phyloP scores from a whole-genome alignment of 2,113 vertebrate species.

The Cyprinodon variegatus region DNA sequence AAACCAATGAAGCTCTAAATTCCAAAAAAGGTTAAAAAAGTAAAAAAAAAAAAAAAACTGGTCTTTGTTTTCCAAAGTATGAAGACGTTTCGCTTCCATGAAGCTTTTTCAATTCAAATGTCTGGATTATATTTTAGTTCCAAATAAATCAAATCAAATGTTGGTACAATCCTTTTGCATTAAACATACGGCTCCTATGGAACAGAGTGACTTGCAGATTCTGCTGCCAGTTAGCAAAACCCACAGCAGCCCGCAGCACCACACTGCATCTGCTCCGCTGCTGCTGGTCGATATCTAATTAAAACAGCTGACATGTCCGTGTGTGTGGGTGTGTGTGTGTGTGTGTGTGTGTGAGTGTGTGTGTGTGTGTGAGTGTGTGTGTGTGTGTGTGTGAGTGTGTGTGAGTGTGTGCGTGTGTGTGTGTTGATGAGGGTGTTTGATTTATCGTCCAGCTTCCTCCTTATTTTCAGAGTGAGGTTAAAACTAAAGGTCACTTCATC shows the following conservation, averaged over 20 bases:
- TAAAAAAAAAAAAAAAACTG: too few species aligned
- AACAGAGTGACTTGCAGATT: too few species aligned
- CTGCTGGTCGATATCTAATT: slow-evolving; percentile 77
- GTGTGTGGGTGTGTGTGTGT: neutral
- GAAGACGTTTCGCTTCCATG: too few species aligned
- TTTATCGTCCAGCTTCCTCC: slow-evolving; percentile 50
- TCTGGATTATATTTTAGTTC: too few species aligned
- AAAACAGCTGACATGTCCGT: slow-evolving; percentile 57
- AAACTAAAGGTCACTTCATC: slow-evolving; percentile 54
- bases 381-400: slow-evolving; percentile 7
- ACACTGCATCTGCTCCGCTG: slow-evolving; percentile 14
- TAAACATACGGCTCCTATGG: too few species aligned
- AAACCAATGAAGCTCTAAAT: neutral
- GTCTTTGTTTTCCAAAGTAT: too few species aligned
- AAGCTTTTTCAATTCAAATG: too few species aligned
- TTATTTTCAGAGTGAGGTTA: slow-evolving; percentile 58
- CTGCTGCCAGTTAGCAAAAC: neutral
- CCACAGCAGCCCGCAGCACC: slow-evolving; percentile 30
- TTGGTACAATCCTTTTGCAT: too few species aligned
- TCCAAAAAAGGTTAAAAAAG: too few species aligned
- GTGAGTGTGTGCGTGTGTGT: slow-evolving; percentile 10
- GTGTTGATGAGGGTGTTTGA: slow-evolving; percentile 26
- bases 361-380: too few species aligned
- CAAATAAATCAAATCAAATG: neutral
- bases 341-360: slow-evolving; percentile 6